Base-by-base conservation (phyloP, 2,797 vertebrate species). In the Amphiprion clarkii region DNA sequence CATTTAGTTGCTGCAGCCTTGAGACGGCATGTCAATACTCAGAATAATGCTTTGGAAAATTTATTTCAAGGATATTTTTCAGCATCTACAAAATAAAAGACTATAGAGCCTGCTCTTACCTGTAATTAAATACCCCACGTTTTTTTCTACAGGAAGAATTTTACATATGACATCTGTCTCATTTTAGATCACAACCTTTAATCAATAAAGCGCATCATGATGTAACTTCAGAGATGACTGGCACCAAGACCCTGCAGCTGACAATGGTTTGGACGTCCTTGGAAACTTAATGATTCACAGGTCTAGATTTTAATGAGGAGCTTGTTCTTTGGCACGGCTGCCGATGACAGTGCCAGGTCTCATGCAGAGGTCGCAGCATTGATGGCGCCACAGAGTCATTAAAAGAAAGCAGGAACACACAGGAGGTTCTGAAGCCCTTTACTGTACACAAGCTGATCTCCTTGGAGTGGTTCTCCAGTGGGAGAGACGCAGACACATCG, bases 221-320 rank as follows among this genome's bases (percentile, higher is more conserved):
- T 4, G 53, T 61, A 48, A 55, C 63, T 66, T 82, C 57, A 62
- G 62, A 76, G 54, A n/a, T n/a, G 48, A 62, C 74, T 6, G 27
- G 68, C 76, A 67, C 58, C 25, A 10, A 69, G 70, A 82, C 76
- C 70, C 67, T 53, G 49, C 64, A 71, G 83, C 48, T 71, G 76
- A 86, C 78, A 78, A 76, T 19, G 70, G 70, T 62, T 82, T 74
- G 82, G 78, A 72, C 5, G 86, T 85, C 91, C 90, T 92, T 89
- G 87, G 72, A 71, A 82, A 87, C 79, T 77, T 89, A 93, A 92
- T 89, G 89, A 93, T 89, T 87, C 84, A 81, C 84, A 80, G 77
- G 79, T 90, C 64, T 65, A 23, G 81, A 60, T 90, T 91, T 89
- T 93, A 93, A 93, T 92, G 91, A 93, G 89, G 67, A 88, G 79